Base-by-base conservation (phyloP, 2,113 vertebrate genomes). In the Microcebus tavaratra region DNA sequence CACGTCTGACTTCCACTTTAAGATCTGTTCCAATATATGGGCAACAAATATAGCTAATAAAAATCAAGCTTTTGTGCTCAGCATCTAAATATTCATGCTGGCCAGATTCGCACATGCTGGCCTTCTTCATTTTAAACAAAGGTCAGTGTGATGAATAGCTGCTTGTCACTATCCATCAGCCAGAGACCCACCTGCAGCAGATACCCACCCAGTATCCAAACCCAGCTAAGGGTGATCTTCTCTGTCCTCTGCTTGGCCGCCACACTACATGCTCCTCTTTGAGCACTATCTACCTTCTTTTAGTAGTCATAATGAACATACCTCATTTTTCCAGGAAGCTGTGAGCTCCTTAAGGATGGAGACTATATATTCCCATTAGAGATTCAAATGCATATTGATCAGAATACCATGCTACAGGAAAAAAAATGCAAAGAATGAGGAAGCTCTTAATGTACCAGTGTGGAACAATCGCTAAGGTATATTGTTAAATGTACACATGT, bases 1-100 rank as follows among this genome's bases (percentile, higher is more conserved):
- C 97, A 97, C 17, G 90, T 98, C 98, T 98, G 98, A 96, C 96
- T 97, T 98, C 93, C 92, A 83, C 95, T 98, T 98, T 89, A 97
- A 98, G 98, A 98, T 98, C 0, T 67, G 96, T 98, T 98, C 80
- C 93, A 91, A 94, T 97, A 86, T 96, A 95, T 93, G 93, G 90
- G 96, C 93, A 97, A 95, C 65, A 98, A 98, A 98, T 92, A 95
- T 0, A 96, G 93, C 88, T 70, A 94, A 92, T 79, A 96, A 94
- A 94, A 98, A 92, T 80, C 42, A 95, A 97, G 70, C 85, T 89
- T 95, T 97, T 90, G 94, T 88, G 70, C 31, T 85, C 73, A 23
- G 34, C 70, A 97, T 94, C 88, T 95, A 91, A 97, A 97, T 92
- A 48, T 1, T 97, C 85, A 57, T 81, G 87, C 90, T 97, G 93